Evolutionary conservation across 2,888 invertebrate species (phyloP).

Genomic region (Phytoseiulus persimilis): DNA sequence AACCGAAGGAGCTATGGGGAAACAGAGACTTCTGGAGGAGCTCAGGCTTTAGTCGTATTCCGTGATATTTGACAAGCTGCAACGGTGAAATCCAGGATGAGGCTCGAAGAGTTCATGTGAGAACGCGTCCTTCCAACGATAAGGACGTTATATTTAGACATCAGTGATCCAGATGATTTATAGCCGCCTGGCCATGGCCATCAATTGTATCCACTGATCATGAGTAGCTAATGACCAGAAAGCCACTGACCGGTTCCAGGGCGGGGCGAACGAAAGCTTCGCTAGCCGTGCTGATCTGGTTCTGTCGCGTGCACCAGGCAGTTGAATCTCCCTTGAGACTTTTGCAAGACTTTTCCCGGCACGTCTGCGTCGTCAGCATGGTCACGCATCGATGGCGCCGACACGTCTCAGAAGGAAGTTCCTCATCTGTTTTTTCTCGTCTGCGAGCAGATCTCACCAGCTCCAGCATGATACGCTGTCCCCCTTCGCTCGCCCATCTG

Average conservation of each 20-base stretch:
- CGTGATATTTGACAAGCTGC: too few species aligned
- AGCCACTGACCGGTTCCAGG: neutral
- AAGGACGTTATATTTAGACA: neutral
- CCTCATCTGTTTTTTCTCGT: neutral
- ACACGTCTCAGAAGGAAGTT: neutral
- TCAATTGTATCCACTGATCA: neutral
- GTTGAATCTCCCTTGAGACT: neutral
- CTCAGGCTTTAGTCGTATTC: too few species aligned
- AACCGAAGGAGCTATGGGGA: neutral
- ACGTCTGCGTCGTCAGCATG: neutral
- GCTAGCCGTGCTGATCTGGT: neutral
- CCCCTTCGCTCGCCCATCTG: too few species aligned
- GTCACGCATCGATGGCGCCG: neutral
- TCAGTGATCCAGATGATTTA: neutral
- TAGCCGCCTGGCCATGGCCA: neutral
- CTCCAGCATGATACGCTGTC: neutral
- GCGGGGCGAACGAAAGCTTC: neutral
- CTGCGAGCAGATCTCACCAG: neutral
- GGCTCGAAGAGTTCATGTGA: too few species aligned
- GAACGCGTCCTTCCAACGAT: neutral
- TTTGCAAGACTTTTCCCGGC: neutral
- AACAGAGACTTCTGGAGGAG: neutral
- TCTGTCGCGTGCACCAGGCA: neutral
- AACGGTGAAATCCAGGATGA: too few species aligned
- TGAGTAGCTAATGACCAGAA: neutral